Evolutionary conservation across 2,888 invertebrate species (phyloP), one percentile per base, ranked within the genome.

Genomic region (Drosophila austrosaltans): DNA sequence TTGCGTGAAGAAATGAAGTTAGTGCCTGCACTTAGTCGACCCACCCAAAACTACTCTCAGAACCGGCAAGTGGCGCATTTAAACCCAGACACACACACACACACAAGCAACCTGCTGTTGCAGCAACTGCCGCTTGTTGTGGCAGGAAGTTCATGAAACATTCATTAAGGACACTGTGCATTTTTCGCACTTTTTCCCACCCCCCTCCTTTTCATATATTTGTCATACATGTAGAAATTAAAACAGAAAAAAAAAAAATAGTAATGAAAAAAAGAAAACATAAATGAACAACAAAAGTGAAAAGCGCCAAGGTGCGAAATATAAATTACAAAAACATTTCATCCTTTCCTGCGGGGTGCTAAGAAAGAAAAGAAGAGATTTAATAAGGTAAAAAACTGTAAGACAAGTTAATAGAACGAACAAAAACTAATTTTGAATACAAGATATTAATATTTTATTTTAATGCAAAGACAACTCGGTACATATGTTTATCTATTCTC

Each of bases 161-260:
- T 91, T 90, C 90, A 90, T 92, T 91, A 89, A 83, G 89, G 80
- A 82, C 83, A 80, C 84, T 83, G 86, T 86, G 79, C 80, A 81
- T 82, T 87, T 89, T 87, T 86, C 57, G 57, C 57, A 36, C 22
- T 76, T 36, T 22, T 32, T 1, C 44, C 3, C 36, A 8, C 0
- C 36, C 7, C 36, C 36, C 36, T n/a, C 1, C 36, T 53, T 44
- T 66, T 60, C 22, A 7, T 28, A 79, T 20, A 79, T 88, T 82
- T 76, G 75, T 36, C 59, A 59, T 59, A 42, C 64, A 53, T 32
- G 68, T 63, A 48, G 62, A 74, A 69, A 53, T 56, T 56, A 56
- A 63, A 66, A 57, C 66, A 39, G 63, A 53, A 62, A 40, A 39
- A 61, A 56, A 16, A 16, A 16, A 16, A 16, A 16, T 16, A 16